Evolutionary conservation across 2,113 vertebrate genomes (phyloP).

Genomic region (Apus apus): DNA sequence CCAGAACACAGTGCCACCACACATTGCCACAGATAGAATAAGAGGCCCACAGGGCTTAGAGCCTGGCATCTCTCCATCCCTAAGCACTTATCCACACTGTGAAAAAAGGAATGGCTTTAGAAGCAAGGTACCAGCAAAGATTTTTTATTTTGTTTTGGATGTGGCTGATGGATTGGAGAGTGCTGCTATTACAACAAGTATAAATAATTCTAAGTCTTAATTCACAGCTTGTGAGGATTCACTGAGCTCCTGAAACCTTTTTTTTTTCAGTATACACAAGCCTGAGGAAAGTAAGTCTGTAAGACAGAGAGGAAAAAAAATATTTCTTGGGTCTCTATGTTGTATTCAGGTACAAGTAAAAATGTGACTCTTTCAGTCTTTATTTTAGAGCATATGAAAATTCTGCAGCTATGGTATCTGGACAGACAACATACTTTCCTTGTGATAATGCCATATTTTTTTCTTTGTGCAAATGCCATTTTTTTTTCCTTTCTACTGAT

Average conservation of each 20-base stretch:
- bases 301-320: neutral
- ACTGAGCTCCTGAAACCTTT: neutral
- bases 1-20: neutral
- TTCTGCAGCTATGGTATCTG: neutral
- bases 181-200: neutral
- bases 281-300: neutral
- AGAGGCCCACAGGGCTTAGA: neutral
- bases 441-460: neutral
- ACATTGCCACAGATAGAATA: neutral
- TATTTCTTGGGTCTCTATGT: neutral
- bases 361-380: neutral
- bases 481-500: neutral
- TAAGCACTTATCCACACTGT: neutral
- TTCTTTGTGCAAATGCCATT: neutral
- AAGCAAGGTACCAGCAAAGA: neutral
- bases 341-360: neutral
- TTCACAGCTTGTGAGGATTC: neutral
- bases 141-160: neutral
- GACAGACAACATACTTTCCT: neutral
- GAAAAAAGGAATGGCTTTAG: neutral
- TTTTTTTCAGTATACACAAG: neutral
- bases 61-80: neutral
- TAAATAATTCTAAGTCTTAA: neutral
- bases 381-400: neutral
- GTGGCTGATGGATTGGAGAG: neutral